Percentiles rank a stretch among this genome's conserved stretches.
These are phyloP conservation scores for Acropternis orthonyx DNA, from an alignment of 2,797 vertebrate species.

Conservation along the genomic window DNA sequence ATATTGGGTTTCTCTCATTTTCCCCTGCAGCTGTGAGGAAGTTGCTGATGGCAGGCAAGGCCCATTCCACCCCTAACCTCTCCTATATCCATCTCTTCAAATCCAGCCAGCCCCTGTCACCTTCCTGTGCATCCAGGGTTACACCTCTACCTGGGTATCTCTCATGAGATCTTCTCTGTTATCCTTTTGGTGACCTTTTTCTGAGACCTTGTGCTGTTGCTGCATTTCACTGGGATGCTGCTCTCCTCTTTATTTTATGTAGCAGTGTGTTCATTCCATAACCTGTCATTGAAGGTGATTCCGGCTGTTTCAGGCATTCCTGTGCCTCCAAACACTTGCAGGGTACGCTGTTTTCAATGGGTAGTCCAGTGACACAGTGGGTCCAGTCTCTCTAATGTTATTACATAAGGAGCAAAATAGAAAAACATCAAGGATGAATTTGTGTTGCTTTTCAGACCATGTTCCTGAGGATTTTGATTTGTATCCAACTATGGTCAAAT, in stretches of 20 bases:
- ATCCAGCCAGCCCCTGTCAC: neutral
- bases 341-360: neutral
- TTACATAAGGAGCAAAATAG: neutral
- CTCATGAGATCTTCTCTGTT: neutral
- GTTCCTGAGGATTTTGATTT: constrained; percentile 53
- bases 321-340: neutral
- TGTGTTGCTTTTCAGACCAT: constrained; percentile 33
- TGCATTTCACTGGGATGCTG: neutral
- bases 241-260: neutral
- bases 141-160: neutral
- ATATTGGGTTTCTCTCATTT: neutral
- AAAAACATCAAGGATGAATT: constrained; percentile 8
- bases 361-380: neutral
- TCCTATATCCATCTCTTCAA: neutral
- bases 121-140: neutral
- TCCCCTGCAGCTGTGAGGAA: neutral
- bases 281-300: neutral
- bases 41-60: neutral
- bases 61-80: neutral
- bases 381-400: neutral
- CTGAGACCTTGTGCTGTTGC: neutral
- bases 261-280: neutral
- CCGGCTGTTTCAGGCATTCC: neutral
- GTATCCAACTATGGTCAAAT: constrained; percentile 64
- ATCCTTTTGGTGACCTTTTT: neutral